A percentile compares a stretch with the other conserved stretches of the same genome.
phyloP scores from a whole-genome alignment of 2,888 invertebrate species.

The Dorcus parallelipipedus region DNA sequence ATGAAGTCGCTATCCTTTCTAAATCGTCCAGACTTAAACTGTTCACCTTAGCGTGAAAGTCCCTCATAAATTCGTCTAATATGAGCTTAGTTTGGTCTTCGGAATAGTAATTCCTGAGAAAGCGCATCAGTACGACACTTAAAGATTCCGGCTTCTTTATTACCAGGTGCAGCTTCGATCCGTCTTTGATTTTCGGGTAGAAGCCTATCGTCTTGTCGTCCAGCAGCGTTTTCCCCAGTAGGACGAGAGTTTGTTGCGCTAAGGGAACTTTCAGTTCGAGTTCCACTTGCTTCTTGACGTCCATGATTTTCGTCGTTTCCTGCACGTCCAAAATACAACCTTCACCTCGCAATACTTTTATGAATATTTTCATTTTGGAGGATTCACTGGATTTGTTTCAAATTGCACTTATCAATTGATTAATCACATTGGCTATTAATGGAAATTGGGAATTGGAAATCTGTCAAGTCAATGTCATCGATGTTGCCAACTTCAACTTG shows the following conservation, averaged over 20 bases:
- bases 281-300: slow-evolving; percentile 67
- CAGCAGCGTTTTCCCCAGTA: slow-evolving; percentile 67
- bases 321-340: slow-evolving; percentile 65
- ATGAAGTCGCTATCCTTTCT: slow-evolving; percentile 47
- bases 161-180: slow-evolving; percentile 68
- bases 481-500: too few species aligned
- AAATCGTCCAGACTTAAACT: slow-evolving; percentile 48
- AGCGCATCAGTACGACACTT: slow-evolving; percentile 56
- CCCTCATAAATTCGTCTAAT: slow-evolving; percentile 57
- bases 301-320: slow-evolving; percentile 59
- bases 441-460: too few species aligned
- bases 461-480: too few species aligned
- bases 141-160: slow-evolving; percentile 66
- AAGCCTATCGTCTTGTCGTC: slow-evolving; percentile 68
- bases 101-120: slow-evolving; percentile 60
- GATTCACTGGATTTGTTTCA: neutral
- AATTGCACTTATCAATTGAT: too few species aligned
- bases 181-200: slow-evolving; percentile 72
- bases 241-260: slow-evolving; percentile 66
- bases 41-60: slow-evolving; percentile 44
- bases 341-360: slow-evolving; percentile 71
- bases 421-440: too few species aligned
- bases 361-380: slow-evolving; percentile 62
- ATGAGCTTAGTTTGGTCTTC: slow-evolving; percentile 63
- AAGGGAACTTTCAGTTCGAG: slow-evolving; percentile 63